Evolutionary conservation across 2,113 vertebrate genomes (phyloP), one percentile per base, ranked within the genome.

Genomic region (Coptodon rendalli): DNA sequence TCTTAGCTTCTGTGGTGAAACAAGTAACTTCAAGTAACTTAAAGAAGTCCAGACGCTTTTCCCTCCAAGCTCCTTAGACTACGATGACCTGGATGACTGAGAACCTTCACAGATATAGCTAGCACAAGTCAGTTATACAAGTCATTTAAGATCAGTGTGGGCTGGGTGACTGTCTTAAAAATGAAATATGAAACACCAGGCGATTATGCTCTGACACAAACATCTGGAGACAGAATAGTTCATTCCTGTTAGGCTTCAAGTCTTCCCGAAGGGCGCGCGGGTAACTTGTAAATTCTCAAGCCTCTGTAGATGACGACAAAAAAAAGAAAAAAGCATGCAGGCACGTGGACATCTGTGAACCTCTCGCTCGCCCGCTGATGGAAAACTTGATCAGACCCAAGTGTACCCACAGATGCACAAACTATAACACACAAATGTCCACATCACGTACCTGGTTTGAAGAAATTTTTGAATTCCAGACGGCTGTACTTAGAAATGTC

Each of bases 201-300:
- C 7, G 3, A 24, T 43, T 40, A 68, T 3, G 2, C 71, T 76
- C 9, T 48, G 71, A 48, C 40, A 17, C 68, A 48, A 27, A 76
- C 68, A 48, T 76, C 43, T 48, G 43, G 43, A 48, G 6, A 76
- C 43, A 0, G 14, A 76, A 27, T 29, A 48, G 13, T 2, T 56
- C 9, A 4, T n/a, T 29, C 1, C 14, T 48, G 40, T 7, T 17
- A 7, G 2, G 14, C 14, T 29, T 76, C 24, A 76, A 19, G 71
- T 76, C 71, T 76, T 48, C 3, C 71, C 19, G 24, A 76, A 17
- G 68, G 22, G 0, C 8, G 4, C 16, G 0, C 1, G 1, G 36
- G 2, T 43, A 24, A 16, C 2, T 27, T 14, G 0, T 71, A 16
- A 71, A 68, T 22, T 3, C 4, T 40, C 19, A 5, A 43, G 7